Conservation (phyloP, 1,140 invertebrate species). For the Tetranychus cinnabarinus region DNA sequence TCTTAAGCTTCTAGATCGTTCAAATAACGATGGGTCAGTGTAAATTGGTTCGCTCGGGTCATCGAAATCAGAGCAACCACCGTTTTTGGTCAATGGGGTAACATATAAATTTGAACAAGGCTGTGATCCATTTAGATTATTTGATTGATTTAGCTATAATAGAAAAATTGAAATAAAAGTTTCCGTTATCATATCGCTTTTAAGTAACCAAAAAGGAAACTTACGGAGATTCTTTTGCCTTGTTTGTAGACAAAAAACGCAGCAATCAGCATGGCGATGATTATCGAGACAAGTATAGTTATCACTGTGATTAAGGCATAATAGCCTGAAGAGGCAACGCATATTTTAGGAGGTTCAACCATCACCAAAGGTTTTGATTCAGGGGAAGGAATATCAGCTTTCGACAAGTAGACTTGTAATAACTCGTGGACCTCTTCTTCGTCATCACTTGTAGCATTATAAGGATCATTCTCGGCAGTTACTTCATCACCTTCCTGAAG, state of each 20-base stretch:
- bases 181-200: too few relatives aligned
- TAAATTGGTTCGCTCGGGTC: constrained; percentile 47
- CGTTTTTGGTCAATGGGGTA: not conserved
- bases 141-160: not conserved
- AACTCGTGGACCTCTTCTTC: constrained; percentile 17
- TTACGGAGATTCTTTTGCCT: constrained; percentile 1
- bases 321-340: constrained; percentile 44
- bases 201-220: too few relatives aligned
- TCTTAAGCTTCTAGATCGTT: constrained; percentile 36
- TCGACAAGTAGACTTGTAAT: constrained; percentile 15
- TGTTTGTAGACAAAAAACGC: constrained; percentile 25
- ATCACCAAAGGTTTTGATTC: not conserved
- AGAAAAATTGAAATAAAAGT: not conserved
- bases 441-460: constrained; percentile 6
- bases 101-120: not conserved
- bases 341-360: constrained; percentile 23
- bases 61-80: constrained; percentile 36
- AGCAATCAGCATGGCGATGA: constrained; percentile 35
- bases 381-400: constrained; percentile 14
- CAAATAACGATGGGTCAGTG: constrained; percentile 68
- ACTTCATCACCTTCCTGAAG: not conserved
- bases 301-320: constrained; percentile 46
- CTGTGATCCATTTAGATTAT: not conserved
- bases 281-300: constrained; percentile 37
- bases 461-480: not conserved